These are phyloP conservation scores for Cinclus mexicanus DNA, from an alignment of 2,113 vertebrate species.

Conservation along the genomic window DNA sequence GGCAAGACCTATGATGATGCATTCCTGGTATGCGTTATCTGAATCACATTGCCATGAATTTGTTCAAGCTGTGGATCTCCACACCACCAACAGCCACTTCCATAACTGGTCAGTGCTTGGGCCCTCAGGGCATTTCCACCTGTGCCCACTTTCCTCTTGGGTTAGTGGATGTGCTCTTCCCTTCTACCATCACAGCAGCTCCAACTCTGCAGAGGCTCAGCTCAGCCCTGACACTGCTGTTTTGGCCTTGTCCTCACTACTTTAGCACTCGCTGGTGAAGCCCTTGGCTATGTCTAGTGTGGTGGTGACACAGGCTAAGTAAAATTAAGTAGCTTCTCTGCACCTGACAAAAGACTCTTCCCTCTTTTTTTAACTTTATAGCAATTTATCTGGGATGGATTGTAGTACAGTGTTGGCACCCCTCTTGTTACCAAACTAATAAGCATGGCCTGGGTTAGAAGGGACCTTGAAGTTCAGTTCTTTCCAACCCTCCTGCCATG, in stretches of 20 bases:
- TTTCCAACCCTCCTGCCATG: accelerated
- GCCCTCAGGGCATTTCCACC: background rate
- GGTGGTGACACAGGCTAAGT: background rate
- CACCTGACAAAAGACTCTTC: background rate
- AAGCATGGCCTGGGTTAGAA: background rate
- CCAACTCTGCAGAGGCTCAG: background rate
- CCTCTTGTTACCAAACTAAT: background rate
- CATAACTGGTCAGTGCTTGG: background rate
- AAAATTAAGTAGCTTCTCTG: background rate
- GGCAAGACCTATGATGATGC: accelerated
- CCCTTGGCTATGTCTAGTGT: background rate
- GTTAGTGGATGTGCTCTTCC: background rate
- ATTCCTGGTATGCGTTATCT: background rate
- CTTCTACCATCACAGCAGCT: background rate
- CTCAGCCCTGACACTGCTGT: background rate
- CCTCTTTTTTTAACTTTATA: background rate
- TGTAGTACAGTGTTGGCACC: background rate
- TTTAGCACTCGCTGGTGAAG: background rate
- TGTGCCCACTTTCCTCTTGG: background rate
- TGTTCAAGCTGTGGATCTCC: background rate
- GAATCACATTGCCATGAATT: accelerated
- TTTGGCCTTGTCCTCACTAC: background rate
- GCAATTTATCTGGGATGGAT: background rate
- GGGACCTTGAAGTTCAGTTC: background rate
- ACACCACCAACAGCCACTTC: background rate